These are phyloP conservation scores for Reinhardtius hippoglossoides DNA, from an alignment of 2,113 vertebrate species.

Conservation along the genomic window DNA sequence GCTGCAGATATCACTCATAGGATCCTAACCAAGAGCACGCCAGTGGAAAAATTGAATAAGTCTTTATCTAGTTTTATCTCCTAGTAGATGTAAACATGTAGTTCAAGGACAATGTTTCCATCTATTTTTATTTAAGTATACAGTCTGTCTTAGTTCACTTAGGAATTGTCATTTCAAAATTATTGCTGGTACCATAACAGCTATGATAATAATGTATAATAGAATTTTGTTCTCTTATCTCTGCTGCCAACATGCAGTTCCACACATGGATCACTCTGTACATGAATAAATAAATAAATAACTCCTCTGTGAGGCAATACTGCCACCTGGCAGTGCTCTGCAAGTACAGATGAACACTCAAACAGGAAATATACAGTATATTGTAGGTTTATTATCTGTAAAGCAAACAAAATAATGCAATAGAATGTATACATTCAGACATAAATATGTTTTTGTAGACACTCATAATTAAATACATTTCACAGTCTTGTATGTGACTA, in stretches of 20 bases:
- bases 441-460: constrained; percentile 3
- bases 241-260: neutral
- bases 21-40: constrained; percentile 26
- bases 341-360: neutral
- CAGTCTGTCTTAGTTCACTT: neutral
- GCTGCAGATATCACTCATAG: constrained; percentile 17
- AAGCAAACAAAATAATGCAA: constrained; percentile 17
- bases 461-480: constrained; percentile 5
- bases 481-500: neutral
- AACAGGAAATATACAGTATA: neutral
- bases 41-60: neutral
- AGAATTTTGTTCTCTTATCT: constrained; percentile 5
- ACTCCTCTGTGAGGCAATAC: constrained; percentile 42
- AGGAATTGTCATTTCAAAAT: constrained; percentile 1
- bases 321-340: constrained; percentile 59
- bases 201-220: neutral
- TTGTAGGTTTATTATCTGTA: neutral
- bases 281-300: constrained; percentile 21
- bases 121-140: neutral
- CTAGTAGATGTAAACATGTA: neutral
- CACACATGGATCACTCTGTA: neutral
- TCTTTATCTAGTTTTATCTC: constrained; percentile 8
- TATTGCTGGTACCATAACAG: neutral
- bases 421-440: neutral
- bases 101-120: constrained; percentile 25